Evolutionary conservation across 2,113 vertebrate genomes (phyloP).

Genomic region (Seriola quinqueradiata): DNA sequence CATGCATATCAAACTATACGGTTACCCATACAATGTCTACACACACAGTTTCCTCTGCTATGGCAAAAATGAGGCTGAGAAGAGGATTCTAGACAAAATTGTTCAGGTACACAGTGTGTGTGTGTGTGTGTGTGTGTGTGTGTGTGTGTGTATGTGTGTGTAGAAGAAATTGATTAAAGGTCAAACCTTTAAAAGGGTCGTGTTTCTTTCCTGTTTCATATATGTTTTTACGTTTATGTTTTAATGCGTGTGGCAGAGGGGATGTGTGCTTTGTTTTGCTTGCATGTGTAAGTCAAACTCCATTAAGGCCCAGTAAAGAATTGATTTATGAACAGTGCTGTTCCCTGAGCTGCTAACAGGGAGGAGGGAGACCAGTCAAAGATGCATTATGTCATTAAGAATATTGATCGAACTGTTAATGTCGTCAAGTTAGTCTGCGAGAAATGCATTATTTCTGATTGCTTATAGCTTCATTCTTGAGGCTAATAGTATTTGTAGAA

Average conservation of each 20-base stretch:
- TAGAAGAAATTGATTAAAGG: neutral
- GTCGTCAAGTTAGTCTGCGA: slow-evolving; percentile 41
- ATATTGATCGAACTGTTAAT: slow-evolving; percentile 71
- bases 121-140: neutral
- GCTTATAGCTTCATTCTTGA: slow-evolving; percentile 33
- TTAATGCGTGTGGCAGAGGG: neutral
- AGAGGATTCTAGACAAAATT: slow-evolving; percentile 86
- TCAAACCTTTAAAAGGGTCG: neutral
- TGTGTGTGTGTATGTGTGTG: neutral
- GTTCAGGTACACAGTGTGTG: slow-evolving; percentile 81
- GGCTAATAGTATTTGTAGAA: slow-evolving; percentile 15
- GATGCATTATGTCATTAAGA: slow-evolving; percentile 80
- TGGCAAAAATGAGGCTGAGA: slow-evolving; percentile 93
- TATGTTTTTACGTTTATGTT: neutral
- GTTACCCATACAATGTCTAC: slow-evolving; percentile 92
- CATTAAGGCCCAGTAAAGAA: slow-evolving; percentile 65
- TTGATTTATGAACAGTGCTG: slow-evolving; percentile 53
- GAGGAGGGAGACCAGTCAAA: slow-evolving; percentile 51
- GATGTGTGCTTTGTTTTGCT: slow-evolving; percentile 10
- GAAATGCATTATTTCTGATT: slow-evolving; percentile 58
- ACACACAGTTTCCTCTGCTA: slow-evolving; percentile 96
- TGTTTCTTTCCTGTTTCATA: neutral
- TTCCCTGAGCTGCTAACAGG: slow-evolving; percentile 37
- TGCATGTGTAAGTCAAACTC: slow-evolving; percentile 26
- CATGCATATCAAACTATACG: slow-evolving; percentile 89